Percentiles rank a stretch among this genome's conserved stretches.
phyloP scores from a whole-genome alignment of 2,797 vertebrate species.

The Hipposideros larvatus region DNA sequence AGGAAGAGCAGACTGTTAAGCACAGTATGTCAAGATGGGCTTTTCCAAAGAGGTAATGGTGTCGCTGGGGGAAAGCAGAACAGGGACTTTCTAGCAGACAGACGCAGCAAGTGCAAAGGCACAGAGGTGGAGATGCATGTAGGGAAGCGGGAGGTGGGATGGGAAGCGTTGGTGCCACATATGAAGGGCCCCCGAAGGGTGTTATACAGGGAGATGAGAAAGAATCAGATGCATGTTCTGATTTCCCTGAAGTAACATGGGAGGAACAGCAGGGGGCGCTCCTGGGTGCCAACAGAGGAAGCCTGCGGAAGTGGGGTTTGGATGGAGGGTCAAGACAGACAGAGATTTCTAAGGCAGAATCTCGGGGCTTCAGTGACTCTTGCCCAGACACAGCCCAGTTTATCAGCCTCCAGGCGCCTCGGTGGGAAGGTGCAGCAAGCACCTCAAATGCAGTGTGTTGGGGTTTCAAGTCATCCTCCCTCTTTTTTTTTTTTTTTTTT shows the following conservation, averaged over 20 bases:
- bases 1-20: background rate
- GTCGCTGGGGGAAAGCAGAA: background rate
- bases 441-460: fast-evolving
- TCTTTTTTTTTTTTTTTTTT: too few species aligned
- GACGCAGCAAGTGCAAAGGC: background rate
- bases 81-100: background rate
- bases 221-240: too few species aligned
- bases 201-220: background rate
- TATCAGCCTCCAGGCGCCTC: background rate
- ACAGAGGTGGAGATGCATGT: fast-evolving
- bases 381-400: background rate
- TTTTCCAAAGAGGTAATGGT: background rate
- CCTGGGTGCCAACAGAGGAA: background rate
- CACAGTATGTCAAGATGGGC: background rate
- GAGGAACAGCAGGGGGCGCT: background rate
- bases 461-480: background rate
- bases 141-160: background rate
- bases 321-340: background rate
- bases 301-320: too few species aligned
- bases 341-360: background rate
- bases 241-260: background rate
- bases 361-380: background rate
- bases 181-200: background rate
- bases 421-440: background rate
- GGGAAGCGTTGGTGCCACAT: background rate